Evolutionary conservation across 2,888 invertebrate genomes (phyloP).

Genomic region (Emmelina monodactyla): DNA sequence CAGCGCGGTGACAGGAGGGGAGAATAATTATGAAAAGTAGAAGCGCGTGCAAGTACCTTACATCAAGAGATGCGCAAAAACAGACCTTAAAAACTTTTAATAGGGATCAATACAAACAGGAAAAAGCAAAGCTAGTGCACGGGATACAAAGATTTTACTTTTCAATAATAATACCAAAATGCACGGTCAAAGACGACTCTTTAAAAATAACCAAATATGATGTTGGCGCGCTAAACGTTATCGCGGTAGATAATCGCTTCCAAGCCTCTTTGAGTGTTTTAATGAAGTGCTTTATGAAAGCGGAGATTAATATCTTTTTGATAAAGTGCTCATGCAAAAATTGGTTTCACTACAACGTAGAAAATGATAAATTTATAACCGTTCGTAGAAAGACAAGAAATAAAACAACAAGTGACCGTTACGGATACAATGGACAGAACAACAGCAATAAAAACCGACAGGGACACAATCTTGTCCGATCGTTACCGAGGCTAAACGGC

Average conservation of each 20-base stretch:
- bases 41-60: conserved; percentile 13
- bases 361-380: conserved; percentile 1
- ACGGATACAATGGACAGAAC: conserved; percentile 30
- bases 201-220: conserved; percentile 45
- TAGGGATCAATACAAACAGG: no score
- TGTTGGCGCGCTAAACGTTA: conserved; percentile 39
- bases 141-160: no score
- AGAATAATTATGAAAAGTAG: conserved; percentile 45
- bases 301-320: conserved; percentile 48
- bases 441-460: conserved; percentile 43
- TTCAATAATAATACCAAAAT: no score
- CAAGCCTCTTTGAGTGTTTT: conserved; percentile 45
- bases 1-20: conserved; percentile 32
- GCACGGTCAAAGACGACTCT: conserved; percentile 36
- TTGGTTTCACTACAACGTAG: conserved; percentile 14
- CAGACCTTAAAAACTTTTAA: no score
- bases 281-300: conserved; percentile 45
- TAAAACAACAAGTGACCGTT: conserved; percentile 39
- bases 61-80: no score
- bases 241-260: conserved; percentile 47
- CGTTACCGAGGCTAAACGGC: conserved; percentile 42
- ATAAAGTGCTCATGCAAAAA: conserved; percentile 39
- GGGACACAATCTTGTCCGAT: conserved; percentile 45
- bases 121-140: no score
- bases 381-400: conserved; percentile 20